phyloP scores from a whole-genome alignment of 2,888 invertebrate species.

The Harpagoxenus sublaevis region DNA sequence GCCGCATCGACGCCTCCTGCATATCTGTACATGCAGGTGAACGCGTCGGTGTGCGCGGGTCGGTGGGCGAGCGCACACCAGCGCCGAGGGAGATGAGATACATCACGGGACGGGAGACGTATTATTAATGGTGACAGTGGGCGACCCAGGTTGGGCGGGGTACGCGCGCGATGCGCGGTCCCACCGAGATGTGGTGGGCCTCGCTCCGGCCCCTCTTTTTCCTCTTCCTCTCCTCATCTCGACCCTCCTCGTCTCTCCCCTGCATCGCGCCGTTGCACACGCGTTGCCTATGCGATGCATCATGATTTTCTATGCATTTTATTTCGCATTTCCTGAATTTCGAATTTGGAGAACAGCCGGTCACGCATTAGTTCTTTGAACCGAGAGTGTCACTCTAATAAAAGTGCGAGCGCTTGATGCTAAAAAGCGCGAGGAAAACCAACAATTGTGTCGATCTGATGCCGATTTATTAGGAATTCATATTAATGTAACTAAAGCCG shows the following conservation, averaged over 20 bases:
- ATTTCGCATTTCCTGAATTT: background rate
- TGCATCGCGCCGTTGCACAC: background rate
- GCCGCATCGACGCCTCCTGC: constrained; percentile 56
- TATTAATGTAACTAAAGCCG: constrained; percentile 62
- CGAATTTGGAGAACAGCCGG: background rate
- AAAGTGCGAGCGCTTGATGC: background rate
- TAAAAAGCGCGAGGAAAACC: background rate
- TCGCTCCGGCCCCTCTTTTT: constrained; percentile 61
- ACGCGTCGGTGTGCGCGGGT: constrained; percentile 13
- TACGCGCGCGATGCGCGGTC: constrained; percentile 80
- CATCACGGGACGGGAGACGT: constrained; percentile 86
- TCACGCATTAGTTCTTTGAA: background rate
- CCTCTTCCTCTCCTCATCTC: constrained; percentile 34
- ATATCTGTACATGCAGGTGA: constrained; percentile 26
- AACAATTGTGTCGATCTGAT: constrained; percentile 12
- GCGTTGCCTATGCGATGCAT: background rate
- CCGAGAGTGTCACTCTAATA: background rate
- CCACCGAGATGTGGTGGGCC: constrained; percentile 77
- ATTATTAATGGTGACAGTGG: constrained; percentile 87
- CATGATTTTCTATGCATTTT: background rate
- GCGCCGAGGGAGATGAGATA: constrained; percentile 84
- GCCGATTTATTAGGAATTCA: constrained; percentile 47
- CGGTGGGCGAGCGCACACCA: constrained; percentile 45
- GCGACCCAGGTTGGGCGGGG: constrained; percentile 86
- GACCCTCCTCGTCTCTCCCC: constrained; percentile 22